Conservation (phyloP, 1,140 invertebrate genomes). For the Philotrypesis tridentata region DNA sequence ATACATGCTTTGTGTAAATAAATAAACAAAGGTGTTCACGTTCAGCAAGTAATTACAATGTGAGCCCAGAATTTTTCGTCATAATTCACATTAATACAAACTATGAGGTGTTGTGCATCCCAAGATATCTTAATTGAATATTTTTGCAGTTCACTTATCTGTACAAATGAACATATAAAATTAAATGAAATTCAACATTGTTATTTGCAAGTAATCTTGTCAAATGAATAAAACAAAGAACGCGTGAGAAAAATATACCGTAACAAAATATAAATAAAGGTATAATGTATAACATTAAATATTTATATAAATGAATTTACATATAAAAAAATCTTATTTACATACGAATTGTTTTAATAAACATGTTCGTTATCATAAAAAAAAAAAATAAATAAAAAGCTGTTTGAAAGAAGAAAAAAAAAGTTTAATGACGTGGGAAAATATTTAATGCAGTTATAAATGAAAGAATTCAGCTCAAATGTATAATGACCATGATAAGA, state of each 20-base stretch:
- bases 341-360: not conserved
- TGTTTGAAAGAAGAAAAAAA: not conserved
- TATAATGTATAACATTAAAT: no score
- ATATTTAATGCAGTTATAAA: not conserved
- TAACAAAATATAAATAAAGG: not conserved
- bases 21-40: no score
- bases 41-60: no score
- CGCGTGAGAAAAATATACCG: not conserved
- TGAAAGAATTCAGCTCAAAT: constrained; percentile 24
- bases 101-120: not conserved
- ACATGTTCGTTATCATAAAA: not conserved
- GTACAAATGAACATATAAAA: not conserved
- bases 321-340: not conserved
- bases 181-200: not conserved
- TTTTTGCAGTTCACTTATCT: not conserved
- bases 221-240: not conserved
- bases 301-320: not conserved
- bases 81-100: no score
- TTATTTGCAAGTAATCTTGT: not conserved
- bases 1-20: not conserved
- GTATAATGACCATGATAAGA: not conserved
- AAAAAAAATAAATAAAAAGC: not conserved
- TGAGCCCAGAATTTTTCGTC: no score
- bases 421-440: not conserved
- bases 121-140: not conserved